These are phyloP conservation scores for Channallabes apus DNA, from an alignment of 2,797 vertebrate genomes.

Conservation along the genomic window DNA sequence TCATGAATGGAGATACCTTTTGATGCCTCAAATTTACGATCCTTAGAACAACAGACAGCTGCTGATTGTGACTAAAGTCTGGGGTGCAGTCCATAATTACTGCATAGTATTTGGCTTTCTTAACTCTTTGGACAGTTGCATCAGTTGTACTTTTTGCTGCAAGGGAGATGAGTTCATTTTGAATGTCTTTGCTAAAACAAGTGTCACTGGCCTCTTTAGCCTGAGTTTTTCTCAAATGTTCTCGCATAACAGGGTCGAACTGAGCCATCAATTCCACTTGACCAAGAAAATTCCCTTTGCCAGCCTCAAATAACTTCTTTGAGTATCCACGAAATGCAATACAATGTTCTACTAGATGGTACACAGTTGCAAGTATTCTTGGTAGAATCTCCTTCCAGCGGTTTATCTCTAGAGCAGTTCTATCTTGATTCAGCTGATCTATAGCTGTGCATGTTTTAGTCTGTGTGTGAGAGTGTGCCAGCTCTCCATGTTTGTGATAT, in stretches of 20 bases:
- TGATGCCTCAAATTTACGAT: neutral
- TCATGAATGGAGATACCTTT: neutral
- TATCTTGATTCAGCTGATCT: conserved; percentile 33
- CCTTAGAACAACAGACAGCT: neutral
- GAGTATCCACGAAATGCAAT: conserved; percentile 42
- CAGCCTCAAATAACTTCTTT: neutral
- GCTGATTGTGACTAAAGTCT: neutral
- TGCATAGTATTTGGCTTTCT: neutral
- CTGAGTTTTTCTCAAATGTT: conserved; percentile 24
- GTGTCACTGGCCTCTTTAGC: neutral
- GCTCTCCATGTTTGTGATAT: neutral
- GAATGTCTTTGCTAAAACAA: neutral
- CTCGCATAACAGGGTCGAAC: conserved; percentile 32
- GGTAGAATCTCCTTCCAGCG: conserved; percentile 28
- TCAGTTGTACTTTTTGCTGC: neutral
- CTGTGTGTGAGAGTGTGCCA: neutral
- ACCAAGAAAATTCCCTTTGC: conserved; percentile 27
- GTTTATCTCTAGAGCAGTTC: conserved; percentile 31
- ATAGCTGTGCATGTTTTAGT: conserved; percentile 10
- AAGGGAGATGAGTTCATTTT: neutral
- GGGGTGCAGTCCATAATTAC: neutral
- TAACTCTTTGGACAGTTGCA: neutral
- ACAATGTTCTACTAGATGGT: conserved; percentile 41
- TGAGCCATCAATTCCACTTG: conserved; percentile 32
- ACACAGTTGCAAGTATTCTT: conserved; percentile 38